Base-by-base conservation (phyloP, 1,140 invertebrate genomes). In the Hermetia illucens region DNA sequence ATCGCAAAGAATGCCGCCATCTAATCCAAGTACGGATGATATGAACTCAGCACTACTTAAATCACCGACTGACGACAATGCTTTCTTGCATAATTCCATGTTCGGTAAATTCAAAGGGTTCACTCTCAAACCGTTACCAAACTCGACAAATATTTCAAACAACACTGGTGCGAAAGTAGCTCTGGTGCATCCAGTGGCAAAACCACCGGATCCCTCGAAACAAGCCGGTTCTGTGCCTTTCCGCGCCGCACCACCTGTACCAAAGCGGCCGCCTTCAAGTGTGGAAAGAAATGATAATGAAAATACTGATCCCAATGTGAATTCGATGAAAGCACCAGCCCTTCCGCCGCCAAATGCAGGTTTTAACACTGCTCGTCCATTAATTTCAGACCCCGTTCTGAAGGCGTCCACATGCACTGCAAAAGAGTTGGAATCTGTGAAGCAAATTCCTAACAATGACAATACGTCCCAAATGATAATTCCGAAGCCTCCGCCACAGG, bases 21-120 rank as follows among this genome's bases (percentile, higher is more conserved):
- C 58, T 44, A 72, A 61, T 52, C 66, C 50, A 36, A 69, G 50
- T 50, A 72, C 67, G 25, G 70, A 72, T 41, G 70, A 72, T 44
- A 71, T 72, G 69, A 69, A 68, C 49, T 71, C 70, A 1, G 68
- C 69, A 15, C 60, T 75, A 5, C 57, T 74, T 0, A 53, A 54
- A 29, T 52, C 66, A 18, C 67, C 65, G 0, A 60, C 69, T 8
- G 58, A 68, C 35, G 60, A 63, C 5, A 54, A 68, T 13, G 70
- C 66, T 33, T 56, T 69, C 3, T 64, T 74, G 46, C 65, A 69
- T 43, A 71, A 65, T 45, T 71, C 74, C 40, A 72, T 88, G 48
- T 82, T 86, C 49, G 83, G 84, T 1, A 79, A 86, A 42, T 87
- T 85, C 60, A 85, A 85, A 63, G 83, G 83, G 1, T 88, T 86